These are phyloP conservation scores for Myotis davidii DNA, from an alignment of 2,113 vertebrate genomes.

Conservation along the genomic window DNA sequence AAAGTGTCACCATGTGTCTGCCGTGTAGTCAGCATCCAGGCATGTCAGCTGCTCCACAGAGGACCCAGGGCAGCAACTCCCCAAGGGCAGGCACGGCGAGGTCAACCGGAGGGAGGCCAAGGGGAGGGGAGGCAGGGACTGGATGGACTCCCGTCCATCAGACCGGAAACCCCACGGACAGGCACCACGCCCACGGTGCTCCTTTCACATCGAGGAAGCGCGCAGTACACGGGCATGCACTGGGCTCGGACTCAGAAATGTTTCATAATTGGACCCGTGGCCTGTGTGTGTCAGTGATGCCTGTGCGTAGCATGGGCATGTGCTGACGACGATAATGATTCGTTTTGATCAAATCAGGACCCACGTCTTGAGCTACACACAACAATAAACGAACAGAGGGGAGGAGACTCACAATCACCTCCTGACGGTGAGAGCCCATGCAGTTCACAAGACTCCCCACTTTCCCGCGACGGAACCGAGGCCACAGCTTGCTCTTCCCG, in stretches of 20 bases:
- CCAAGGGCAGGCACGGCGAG: not conserved
- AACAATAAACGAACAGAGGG: not conserved
- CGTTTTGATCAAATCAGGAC: not conserved
- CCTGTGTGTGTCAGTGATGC: no score
- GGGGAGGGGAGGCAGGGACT: not conserved
- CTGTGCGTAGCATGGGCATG: fast-evolving
- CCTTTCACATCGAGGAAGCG: fast-evolving
- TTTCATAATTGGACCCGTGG: not conserved
- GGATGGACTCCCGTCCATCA: fast-evolving
- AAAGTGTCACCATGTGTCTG: not conserved
- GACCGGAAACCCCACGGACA: not conserved
- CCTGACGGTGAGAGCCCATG: not conserved
- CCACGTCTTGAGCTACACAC: not conserved
- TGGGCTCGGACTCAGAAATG: not conserved
- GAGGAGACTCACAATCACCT: not conserved
- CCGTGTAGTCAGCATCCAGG: fast-evolving
- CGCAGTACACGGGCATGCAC: not conserved
- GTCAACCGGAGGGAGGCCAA: not conserved
- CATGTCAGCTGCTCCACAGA: not conserved
- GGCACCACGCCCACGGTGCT: fast-evolving
- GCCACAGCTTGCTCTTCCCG: slow-evolving; percentile 4
- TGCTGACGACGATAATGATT: no score
- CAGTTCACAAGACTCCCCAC: not conserved
- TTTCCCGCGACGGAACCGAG: not conserved
- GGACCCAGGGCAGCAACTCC: no score